These are phyloP conservation scores for Ochropleura plecta DNA, from an alignment of 2,888 invertebrate species.

Conservation along the genomic window DNA sequence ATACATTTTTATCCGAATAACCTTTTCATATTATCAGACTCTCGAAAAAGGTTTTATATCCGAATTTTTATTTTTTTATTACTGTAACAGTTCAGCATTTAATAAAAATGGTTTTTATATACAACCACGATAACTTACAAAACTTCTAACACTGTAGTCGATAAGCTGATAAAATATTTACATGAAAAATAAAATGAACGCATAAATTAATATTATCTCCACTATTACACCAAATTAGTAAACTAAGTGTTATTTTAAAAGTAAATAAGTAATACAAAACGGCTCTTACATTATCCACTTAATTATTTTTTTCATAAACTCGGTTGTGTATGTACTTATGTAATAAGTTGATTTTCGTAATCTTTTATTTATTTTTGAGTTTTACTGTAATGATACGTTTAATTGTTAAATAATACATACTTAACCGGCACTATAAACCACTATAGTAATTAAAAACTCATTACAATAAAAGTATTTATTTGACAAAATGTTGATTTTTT, in stretches of 20 bases:
- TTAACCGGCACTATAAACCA: slow-evolving; percentile 87
- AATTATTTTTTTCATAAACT: slow-evolving; percentile 83
- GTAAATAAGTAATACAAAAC: slow-evolving; percentile 72
- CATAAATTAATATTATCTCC: slow-evolving; percentile 80
- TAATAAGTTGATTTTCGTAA: slow-evolving; percentile 82
- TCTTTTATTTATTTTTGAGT: slow-evolving; percentile 82
- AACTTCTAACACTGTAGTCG: slow-evolving; percentile 81
- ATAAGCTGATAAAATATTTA: slow-evolving; percentile 76
- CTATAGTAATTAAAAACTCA: slow-evolving; percentile 85
- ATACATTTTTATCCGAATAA: slow-evolving; percentile 62
- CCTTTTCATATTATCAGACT: slow-evolving; percentile 75
- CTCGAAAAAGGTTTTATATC: slow-evolving; percentile 77
- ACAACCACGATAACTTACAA: slow-evolving; percentile 72
- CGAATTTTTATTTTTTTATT: slow-evolving; percentile 76
- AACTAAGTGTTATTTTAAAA: slow-evolving; percentile 72
- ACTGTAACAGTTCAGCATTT: slow-evolving; percentile 67
- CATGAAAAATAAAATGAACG: slow-evolving; percentile 76
- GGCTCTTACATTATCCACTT: slow-evolving; percentile 78
- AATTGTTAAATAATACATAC: slow-evolving; percentile 88
- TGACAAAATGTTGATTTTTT: slow-evolving; percentile 81
- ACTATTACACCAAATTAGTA: slow-evolving; percentile 85
- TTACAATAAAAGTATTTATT: slow-evolving; percentile 89
- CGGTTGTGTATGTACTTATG: slow-evolving; percentile 91
- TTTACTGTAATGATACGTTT: slow-evolving; percentile 87
- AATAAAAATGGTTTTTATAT: slow-evolving; percentile 64